These are phyloP conservation scores for Drosophila neocordata DNA, from an alignment of 1,140 invertebrate species.

Conservation along the genomic window DNA sequence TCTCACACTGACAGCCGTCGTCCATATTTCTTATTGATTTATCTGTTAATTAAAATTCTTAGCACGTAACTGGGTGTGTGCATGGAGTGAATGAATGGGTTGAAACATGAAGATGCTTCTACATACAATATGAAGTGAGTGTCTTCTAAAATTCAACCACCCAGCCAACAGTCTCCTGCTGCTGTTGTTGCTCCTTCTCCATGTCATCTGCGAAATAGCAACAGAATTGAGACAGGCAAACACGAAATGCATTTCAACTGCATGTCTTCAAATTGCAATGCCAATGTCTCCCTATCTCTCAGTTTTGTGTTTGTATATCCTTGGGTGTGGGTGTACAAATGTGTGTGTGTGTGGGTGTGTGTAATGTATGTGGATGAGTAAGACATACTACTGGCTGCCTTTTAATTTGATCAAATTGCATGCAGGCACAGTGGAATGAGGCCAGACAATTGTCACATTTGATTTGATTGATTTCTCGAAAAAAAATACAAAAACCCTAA, in stretches of 20 bases:
- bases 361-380: constrained; percentile 16
- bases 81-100: constrained; percentile 42
- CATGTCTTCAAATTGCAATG: constrained; percentile 75
- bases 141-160: constrained; percentile 6
- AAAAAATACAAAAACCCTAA: constrained; percentile 32
- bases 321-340: constrained; percentile 17
- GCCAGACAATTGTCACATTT: constrained; percentile 42
- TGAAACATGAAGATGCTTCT: constrained; percentile 36
- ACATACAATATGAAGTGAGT: constrained; percentile 37
- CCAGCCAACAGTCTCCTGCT: not conserved
- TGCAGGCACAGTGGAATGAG: not conserved
- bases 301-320: constrained; percentile 21
- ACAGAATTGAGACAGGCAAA: constrained; percentile 53
- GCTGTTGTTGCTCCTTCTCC: constrained; percentile 14
- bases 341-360: constrained; percentile 25
- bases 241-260: constrained; percentile 76
- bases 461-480: constrained; percentile 74
- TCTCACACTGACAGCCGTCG: constrained; percentile 72
- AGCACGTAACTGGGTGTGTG: constrained; percentile 72
- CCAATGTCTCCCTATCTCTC: constrained; percentile 47
- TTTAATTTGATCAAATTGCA: constrained; percentile 75
- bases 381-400: constrained; percentile 61
- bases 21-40: constrained; percentile 82
- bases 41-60: constrained; percentile 82
- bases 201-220: constrained; percentile 12